Evolutionary conservation across 2,888 invertebrate species (phyloP).

Genomic region (Apamea anceps): DNA sequence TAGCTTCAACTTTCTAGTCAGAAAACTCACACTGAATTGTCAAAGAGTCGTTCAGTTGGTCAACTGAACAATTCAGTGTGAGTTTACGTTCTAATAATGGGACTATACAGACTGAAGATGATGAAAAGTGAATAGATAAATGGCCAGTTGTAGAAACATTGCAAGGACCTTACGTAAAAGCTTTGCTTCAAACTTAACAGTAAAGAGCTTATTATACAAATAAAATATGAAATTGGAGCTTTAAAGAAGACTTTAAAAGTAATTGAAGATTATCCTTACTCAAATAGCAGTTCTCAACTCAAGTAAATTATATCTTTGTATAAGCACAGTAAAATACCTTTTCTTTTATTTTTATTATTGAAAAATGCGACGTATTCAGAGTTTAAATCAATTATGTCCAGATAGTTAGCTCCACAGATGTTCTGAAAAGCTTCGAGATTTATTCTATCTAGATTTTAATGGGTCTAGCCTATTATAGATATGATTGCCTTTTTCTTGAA

Average conservation of each 20-base stretch:
- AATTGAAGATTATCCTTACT: background rate
- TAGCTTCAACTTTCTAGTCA: too few relatives aligned
- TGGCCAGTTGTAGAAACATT: background rate
- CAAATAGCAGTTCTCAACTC: background rate
- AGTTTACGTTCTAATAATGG: background rate
- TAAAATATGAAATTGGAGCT: background rate
- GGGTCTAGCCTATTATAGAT: constrained; percentile 24
- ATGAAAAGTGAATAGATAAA: background rate
- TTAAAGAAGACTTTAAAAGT: background rate
- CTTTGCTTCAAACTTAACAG: background rate
- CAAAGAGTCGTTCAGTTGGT: too few relatives aligned
- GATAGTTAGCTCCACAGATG: constrained; percentile 41
- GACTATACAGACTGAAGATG: background rate
- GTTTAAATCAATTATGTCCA: constrained; percentile 45
- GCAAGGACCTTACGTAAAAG: background rate
- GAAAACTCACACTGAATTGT: too few relatives aligned
- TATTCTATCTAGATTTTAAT: constrained; percentile 35
- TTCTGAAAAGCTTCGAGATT: constrained; percentile 28
- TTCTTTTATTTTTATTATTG: constrained; percentile 18
- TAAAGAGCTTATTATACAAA: background rate
- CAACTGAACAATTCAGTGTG: too few relatives aligned
- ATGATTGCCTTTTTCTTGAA: constrained; percentile 23
- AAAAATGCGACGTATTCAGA: constrained; percentile 36
- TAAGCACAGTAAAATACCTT: background rate
- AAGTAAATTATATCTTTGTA: constrained; percentile 6